A percentile compares a stretch with the other conserved stretches of the same genome.
Conservation (phyloP, 1,140 invertebrate species). For the Neodiprion fabricii region DNA sequence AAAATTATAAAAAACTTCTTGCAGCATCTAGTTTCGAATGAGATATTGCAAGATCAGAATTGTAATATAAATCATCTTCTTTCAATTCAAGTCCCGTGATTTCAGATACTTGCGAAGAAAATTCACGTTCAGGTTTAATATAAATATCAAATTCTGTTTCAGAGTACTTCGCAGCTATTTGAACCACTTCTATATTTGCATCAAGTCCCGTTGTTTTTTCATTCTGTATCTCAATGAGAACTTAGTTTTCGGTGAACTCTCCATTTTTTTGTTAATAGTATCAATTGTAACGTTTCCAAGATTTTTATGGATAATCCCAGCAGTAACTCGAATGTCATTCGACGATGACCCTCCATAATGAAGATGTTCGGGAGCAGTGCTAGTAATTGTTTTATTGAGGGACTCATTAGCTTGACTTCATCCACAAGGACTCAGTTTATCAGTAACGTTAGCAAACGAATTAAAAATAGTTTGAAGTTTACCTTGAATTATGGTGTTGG, state of each 20-base stretch:
- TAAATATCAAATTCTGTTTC: constrained; percentile 9
- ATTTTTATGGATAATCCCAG: constrained; percentile 18
- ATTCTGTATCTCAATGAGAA: constrained; percentile 3
- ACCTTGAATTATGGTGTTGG: not conserved
- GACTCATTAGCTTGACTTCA: constrained; percentile 20
- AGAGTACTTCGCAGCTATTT: constrained; percentile 11
- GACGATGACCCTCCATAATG: constrained; percentile 20
- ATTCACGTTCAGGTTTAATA: constrained; percentile 6
- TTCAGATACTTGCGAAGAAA: not conserved
- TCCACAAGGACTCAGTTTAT: constrained; percentile 14
- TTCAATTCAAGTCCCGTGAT: not conserved
- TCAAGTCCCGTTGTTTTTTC: constrained; percentile 10
- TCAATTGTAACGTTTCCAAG: constrained; percentile 10
- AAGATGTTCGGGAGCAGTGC: constrained; percentile 10
- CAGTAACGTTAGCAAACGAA: constrained; percentile 14
- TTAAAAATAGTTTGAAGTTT: constrained; percentile 13
- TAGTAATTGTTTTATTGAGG: constrained; percentile 12
- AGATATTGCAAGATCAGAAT: not conserved
- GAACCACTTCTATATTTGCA: not conserved
- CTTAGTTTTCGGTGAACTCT: constrained; percentile 9
- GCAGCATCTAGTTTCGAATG: not conserved
- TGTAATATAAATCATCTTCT: not conserved
- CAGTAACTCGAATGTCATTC: constrained; percentile 18
- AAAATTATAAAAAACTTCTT: not conserved
- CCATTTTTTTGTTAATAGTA: constrained; percentile 6